phyloP scores from a whole-genome alignment of 2,797 vertebrate species.

The Fratercula arctica region DNA sequence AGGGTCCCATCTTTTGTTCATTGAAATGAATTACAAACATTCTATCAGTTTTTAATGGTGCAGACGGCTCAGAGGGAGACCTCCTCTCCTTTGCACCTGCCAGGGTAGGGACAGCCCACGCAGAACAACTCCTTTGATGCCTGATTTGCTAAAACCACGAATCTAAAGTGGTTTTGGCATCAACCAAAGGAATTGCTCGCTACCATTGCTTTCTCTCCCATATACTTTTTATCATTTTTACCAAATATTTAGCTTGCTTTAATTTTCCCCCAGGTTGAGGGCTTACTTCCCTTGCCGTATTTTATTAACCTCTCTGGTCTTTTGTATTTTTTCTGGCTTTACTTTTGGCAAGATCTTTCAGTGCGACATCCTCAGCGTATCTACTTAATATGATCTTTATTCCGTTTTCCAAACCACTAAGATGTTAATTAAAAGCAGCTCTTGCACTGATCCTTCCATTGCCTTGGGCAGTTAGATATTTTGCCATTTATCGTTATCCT shows the following conservation, averaged over 20 bases:
- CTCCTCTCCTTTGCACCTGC: not conserved
- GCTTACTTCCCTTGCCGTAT: not conserved
- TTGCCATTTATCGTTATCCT: not conserved
- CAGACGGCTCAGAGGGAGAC: not conserved
- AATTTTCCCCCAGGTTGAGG: not conserved
- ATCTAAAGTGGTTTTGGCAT: not conserved
- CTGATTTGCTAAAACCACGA: not conserved
- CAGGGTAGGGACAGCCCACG: not conserved
- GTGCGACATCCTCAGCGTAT: slow-evolving; percentile 12
- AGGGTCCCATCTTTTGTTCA: not conserved
- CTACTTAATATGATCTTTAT: slow-evolving; percentile 34
- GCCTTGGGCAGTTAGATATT: not conserved
- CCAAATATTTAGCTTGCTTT: not conserved
- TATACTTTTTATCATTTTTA: not conserved
- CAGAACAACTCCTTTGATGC: not conserved
- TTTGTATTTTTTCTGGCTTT: slow-evolving; percentile 36
- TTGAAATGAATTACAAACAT: not conserved
- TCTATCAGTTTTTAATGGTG: not conserved
- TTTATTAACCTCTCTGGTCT: slow-evolving; percentile 27
- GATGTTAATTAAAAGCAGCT: slow-evolving; percentile 54
- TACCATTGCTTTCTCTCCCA: not conserved
- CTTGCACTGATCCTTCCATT: not conserved
- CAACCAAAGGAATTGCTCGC: not conserved
- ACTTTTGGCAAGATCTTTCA: slow-evolving; percentile 32
- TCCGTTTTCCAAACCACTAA: slow-evolving; percentile 31